Evolutionary conservation across 2,113 vertebrate genomes (phyloP).

Genomic region (Apodemus sylvaticus): DNA sequence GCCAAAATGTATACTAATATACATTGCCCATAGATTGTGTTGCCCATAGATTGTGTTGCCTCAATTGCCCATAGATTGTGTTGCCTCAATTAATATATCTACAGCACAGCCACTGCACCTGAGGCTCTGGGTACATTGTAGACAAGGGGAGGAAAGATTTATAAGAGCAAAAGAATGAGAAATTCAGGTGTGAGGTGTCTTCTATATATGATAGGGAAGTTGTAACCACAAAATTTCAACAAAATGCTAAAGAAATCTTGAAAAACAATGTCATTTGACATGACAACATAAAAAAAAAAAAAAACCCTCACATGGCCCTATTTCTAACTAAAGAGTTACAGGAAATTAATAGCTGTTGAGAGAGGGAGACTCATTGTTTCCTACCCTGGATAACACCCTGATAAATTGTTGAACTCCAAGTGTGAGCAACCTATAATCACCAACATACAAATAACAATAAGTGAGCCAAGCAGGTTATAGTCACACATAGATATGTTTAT

Average conservation of each 20-base stretch:
- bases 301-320: neutral
- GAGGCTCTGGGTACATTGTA: neutral
- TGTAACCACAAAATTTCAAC: neutral
- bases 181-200: neutral
- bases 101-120: neutral
- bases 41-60: too few relatives aligned
- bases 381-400: neutral
- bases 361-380: neutral
- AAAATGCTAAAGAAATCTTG: neutral
- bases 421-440: neutral
- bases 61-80: neutral
- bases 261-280: neutral
- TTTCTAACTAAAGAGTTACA: neutral
- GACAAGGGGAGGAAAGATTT: neutral
- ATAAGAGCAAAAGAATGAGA: neutral
- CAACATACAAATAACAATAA: neutral
- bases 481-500: neutral
- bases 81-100: neutral
- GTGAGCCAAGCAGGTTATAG: neutral
- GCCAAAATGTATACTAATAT: neutral
- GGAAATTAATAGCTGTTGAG: neutral
- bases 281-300: neutral
- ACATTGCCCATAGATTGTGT: neutral
- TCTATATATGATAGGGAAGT: neutral
- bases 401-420: neutral